Evolutionary conservation across 2,113 vertebrate genomes (phyloP), one percentile per base, ranked within the genome.

Genomic region (Archocentrus centrarchus): DNA sequence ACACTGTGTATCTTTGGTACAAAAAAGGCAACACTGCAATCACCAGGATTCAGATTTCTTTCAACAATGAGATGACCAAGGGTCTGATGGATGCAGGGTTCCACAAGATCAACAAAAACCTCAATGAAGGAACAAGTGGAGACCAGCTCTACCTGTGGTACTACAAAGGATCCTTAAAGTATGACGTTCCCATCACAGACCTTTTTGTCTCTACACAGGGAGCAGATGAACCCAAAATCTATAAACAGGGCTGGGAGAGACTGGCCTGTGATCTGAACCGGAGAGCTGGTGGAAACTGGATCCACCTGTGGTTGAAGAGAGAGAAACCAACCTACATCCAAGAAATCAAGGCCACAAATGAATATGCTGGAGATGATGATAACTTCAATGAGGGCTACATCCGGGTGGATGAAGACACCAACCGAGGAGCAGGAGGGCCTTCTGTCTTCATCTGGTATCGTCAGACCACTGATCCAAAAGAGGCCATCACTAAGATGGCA

Each of bases 261-360:
- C 13, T 27, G 59, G 59, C 24, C 24, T 60, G 59, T 60, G 24
- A 60, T 6, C 59, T 60, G 59, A 60, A 60, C 59, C 59, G 3
- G 0, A 0, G 2, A 0, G 9, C 17, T 22, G 4, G 0, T 11
- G 76, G 76, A 6, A 41, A 11, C 17, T 14, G 6, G 58, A 32
- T 77, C 55, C 3, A 55, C 24, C 4, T 27, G 24, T 81, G 79
- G 79, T 4, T 81, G 64, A 73, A 27, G 55, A 81, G 57, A 60
- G 57, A 73, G 20, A 22, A 22, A 2, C 11, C 18, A 5, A 30
- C 27, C n/a, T 81, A 81, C 44, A 32, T 59, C 7, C 13, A 15
- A 8, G 41, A 75, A 39, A 53, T 81, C 17, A 35, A 4, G 2
- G 58, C 57, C 20, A 81, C 3, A 22, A 22, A 22, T 22, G 22